Evolutionary conservation across 2,888 invertebrate species (phyloP).

Genomic region (Homarus gammarus): DNA sequence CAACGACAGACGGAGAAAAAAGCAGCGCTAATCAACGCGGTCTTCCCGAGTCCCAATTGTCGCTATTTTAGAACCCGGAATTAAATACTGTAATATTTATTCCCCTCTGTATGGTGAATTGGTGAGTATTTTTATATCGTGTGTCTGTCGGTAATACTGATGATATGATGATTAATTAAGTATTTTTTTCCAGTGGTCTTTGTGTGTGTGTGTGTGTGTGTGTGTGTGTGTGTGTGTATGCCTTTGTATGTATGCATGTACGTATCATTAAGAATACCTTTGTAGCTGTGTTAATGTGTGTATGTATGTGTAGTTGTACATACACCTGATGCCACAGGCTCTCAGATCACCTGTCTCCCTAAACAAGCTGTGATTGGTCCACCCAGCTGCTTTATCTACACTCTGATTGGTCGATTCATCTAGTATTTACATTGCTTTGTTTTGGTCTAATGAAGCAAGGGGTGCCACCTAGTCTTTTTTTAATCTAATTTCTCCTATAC

Average conservation of each 20-base stretch:
- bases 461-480: too few relatives aligned
- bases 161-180: too few relatives aligned
- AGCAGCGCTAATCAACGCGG: not conserved
- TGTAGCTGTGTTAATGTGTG: not conserved
- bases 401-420: too few relatives aligned
- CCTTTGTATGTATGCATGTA: slow-evolving; percentile 19
- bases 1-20: not conserved
- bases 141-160: too few relatives aligned
- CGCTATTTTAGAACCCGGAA: not conserved
- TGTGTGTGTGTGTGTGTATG: slow-evolving; percentile 24
- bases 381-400: too few relatives aligned
- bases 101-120: not conserved
- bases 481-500: too few relatives aligned
- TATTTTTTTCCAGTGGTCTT: not conserved
- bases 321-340: not conserved
- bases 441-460: too few relatives aligned
- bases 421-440: too few relatives aligned
- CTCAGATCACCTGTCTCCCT: too few relatives aligned
- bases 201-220: not conserved
- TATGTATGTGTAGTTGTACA: not conserved
- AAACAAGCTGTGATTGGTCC: too few relatives aligned
- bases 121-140: too few relatives aligned
- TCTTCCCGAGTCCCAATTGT: not conserved
- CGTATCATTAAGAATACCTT: not conserved
- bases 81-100: not conserved